Percentiles rank a stretch among this genome's conserved stretches.
phyloP scores from a whole-genome alignment of 1,140 invertebrate species.

The Lutraria rhynchaena region DNA sequence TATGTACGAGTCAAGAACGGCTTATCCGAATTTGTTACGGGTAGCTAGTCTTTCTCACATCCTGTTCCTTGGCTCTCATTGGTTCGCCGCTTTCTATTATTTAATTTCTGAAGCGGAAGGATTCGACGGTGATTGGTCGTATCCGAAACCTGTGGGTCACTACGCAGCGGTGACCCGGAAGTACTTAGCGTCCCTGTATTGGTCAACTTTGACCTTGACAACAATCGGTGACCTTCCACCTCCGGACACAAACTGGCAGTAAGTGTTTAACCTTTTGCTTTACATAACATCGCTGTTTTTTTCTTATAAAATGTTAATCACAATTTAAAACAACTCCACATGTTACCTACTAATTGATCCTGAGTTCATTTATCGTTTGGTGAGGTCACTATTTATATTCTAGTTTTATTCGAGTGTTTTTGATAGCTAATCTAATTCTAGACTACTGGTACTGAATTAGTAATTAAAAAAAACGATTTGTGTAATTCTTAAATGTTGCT shows the following conservation, averaged over 20 bases:
- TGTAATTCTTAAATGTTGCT: too few species aligned
- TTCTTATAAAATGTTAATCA: too few species aligned
- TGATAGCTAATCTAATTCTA: too few species aligned
- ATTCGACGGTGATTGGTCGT: conserved; percentile 95
- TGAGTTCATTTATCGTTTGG: too few species aligned
- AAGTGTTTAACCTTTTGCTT: too few species aligned
- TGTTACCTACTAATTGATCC: too few species aligned
- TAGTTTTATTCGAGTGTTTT: too few species aligned
- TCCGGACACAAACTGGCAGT: conserved; percentile 97
- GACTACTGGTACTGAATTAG: too few species aligned
- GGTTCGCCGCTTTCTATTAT: conserved; percentile 99
- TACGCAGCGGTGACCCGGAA: conserved; percentile 94
- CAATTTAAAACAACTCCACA: too few species aligned
- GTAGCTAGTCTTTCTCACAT: conserved; percentile 97
- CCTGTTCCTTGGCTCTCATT: conserved; percentile 95
- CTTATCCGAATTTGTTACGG: conserved; percentile 98
- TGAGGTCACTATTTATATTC: too few species aligned
- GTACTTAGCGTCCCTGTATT: conserved; percentile 96
- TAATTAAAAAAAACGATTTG: too few species aligned
- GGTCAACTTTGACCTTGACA: conserved; percentile 98
- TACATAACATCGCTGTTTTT: too few species aligned
- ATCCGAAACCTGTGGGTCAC: conserved; percentile 88
- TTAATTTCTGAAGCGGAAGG: conserved; percentile 95
- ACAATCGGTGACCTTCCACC: conserved; percentile 96
- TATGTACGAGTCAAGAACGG: conserved; percentile 96